phyloP scores from a whole-genome alignment of 2,113 vertebrate genomes.

The Sapayoa aenigma region DNA sequence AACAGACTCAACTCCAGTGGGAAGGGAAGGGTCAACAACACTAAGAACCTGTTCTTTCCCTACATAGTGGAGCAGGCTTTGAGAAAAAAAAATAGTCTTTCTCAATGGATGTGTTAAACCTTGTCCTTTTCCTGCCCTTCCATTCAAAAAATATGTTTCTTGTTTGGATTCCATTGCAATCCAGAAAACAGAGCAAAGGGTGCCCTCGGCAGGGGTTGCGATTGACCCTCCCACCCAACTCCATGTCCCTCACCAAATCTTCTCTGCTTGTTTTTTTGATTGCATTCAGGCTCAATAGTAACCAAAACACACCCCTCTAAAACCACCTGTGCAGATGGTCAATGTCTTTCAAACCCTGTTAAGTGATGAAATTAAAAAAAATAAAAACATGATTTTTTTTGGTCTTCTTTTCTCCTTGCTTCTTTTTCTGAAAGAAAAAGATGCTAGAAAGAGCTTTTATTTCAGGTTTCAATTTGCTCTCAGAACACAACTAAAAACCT shows the following conservation, averaged over 20 bases:
- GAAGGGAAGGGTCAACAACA: not conserved
- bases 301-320: not conserved
- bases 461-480: not conserved
- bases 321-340: not conserved
- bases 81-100: not conserved
- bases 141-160: not conserved
- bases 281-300: not conserved
- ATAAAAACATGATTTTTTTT: accelerated
- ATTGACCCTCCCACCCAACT: not conserved
- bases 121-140: not conserved
- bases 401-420: not conserved
- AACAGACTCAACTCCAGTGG: not conserved
- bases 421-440: too few species aligned
- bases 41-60: not conserved
- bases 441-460: not conserved
- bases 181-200: not conserved
- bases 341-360: not conserved
- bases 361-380: not conserved
- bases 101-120: not conserved
- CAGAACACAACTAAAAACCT: not conserved
- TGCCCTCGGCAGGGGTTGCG: not conserved
- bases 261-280: not conserved
- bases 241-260: accelerated
- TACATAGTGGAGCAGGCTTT: not conserved
- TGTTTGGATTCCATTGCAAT: not conserved